Conservation (phyloP, 1,140 invertebrate species). For the Pseudachorutes palmiensis region DNA sequence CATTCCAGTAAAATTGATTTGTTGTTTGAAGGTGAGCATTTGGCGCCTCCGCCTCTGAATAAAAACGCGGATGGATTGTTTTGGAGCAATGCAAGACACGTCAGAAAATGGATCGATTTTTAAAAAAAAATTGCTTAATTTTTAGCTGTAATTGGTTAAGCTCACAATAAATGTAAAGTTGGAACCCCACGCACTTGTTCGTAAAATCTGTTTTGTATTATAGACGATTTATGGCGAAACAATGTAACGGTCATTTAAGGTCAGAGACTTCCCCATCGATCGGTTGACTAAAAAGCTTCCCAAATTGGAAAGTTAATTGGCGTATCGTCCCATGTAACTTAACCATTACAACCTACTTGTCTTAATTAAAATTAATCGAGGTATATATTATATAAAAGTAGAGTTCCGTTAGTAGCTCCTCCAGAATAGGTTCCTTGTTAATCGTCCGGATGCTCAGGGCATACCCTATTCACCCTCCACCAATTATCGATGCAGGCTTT, state of each 20-base stretch:
- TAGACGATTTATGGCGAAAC: background rate
- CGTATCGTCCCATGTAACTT: background rate
- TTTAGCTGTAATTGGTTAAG: too few relatives aligned
- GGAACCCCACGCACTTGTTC: too few relatives aligned
- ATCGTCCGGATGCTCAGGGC: slow-evolving; percentile 9
- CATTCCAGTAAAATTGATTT: too few relatives aligned
- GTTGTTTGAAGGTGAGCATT: too few relatives aligned
- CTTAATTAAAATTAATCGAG: background rate
- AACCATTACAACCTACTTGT: background rate
- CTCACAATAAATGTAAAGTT: too few relatives aligned
- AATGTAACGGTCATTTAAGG: background rate
- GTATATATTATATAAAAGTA: background rate
- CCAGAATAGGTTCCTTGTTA: background rate
- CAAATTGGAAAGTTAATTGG: background rate
- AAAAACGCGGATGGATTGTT: too few relatives aligned
- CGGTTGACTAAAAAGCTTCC: background rate
- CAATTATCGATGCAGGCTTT: slow-evolving; percentile 95
- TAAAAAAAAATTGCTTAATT: too few relatives aligned
- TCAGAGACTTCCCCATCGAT: background rate
- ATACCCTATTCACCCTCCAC: slow-evolving; percentile 83
- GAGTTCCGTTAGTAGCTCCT: background rate
- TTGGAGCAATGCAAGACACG: too few relatives aligned
- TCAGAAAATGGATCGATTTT: too few relatives aligned
- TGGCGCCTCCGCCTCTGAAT: too few relatives aligned
- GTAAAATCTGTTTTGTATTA: background rate